Evolutionary conservation across 1,140 invertebrate genomes (phyloP), one percentile per base, ranked within the genome.

Genomic region (Caenorhabditis remanei): DNA sequence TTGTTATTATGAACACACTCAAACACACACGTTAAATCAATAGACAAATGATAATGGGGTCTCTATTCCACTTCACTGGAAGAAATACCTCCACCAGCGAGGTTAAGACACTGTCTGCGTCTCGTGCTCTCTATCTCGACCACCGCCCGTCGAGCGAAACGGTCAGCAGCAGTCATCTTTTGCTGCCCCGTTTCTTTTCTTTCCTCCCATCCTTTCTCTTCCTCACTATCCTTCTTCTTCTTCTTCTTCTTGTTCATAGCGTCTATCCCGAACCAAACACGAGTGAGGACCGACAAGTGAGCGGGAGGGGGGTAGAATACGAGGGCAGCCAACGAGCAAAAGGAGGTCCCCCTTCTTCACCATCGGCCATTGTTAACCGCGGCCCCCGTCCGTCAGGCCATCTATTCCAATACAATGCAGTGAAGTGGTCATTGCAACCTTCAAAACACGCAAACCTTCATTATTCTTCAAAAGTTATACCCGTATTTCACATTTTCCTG

Each of bases 81-180:
- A 32, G 21, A 32, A 24, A 32, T 53, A 63, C 61, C n/a, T 32
- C 14, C 19, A 13, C 11, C n/a, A 8, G 50, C 16, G 50, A 32
- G 56, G 24, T 32, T 14, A 24, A 71, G 19, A 71, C 40, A 71
- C 6, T 46, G 4, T 79, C 71, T 79, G 71, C 71, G 71, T 50
- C 71, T 79, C 40, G n/a, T 50, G 71, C 71, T 79, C 71, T 71
- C 65, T 71, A 43, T 50, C 40, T 79, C 71, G 71, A 50, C 71
- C 71, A 79, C 71, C 71, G 46, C 71, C 71, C 43, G 46, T 79
- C 46, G 71, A 79, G 71, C 71, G 46, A 79, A 79, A 79, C 71
- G 71, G 71, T 79, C 71, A 79, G 71, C 71, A 79, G 71, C 71
- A 79, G 71, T 50, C 71, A 79, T 79, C 71, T 79, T 79, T 79